These are phyloP conservation scores for Agonopterix arenella DNA, from an alignment of 2,888 invertebrate species.

Conservation along the genomic window DNA sequence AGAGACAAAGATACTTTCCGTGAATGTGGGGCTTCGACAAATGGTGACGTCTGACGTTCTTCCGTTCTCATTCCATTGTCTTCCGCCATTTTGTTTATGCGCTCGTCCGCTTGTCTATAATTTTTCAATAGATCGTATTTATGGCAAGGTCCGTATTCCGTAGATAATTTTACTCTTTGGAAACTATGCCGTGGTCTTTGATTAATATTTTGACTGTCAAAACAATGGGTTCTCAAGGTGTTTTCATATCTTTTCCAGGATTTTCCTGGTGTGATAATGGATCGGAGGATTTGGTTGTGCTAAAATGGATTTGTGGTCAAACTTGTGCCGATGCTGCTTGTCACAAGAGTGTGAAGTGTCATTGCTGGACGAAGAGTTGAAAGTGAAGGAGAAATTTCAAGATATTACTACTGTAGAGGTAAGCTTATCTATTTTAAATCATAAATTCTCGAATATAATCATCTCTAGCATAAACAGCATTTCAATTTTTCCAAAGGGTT, in stretches of 20 bases:
- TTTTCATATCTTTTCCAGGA: slow-evolving; percentile 49
- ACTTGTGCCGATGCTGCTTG: slow-evolving; percentile 68
- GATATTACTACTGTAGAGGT: slow-evolving; percentile 65
- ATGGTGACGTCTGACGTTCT: background rate
- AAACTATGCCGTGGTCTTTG: slow-evolving; percentile 51
- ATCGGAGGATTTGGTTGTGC: slow-evolving; percentile 27
- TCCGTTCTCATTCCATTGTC: background rate
- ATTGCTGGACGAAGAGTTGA: slow-evolving; percentile 48
- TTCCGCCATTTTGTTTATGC: slow-evolving; percentile 54
- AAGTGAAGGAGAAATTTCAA: slow-evolving; percentile 50
- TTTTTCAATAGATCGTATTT: slow-evolving; percentile 63
- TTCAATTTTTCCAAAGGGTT: too few relatives aligned
- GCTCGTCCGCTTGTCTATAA: slow-evolving; percentile 57
- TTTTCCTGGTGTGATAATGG: slow-evolving; percentile 37
- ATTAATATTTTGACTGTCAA: slow-evolving; percentile 50
- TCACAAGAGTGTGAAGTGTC: slow-evolving; percentile 59
- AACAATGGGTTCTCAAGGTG: slow-evolving; percentile 44
- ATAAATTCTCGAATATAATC: background rate
- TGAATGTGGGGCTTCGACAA: too few relatives aligned
- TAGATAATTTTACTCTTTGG: slow-evolving; percentile 73
- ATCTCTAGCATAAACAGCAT: too few relatives aligned
- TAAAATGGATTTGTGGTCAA: slow-evolving; percentile 66
- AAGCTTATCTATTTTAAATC: slow-evolving; percentile 7
- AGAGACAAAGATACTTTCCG: too few relatives aligned
- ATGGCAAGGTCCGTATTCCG: slow-evolving; percentile 75